Evolutionary conservation across 2,888 invertebrate genomes (phyloP).

Genomic region (Patella pellucida): DNA sequence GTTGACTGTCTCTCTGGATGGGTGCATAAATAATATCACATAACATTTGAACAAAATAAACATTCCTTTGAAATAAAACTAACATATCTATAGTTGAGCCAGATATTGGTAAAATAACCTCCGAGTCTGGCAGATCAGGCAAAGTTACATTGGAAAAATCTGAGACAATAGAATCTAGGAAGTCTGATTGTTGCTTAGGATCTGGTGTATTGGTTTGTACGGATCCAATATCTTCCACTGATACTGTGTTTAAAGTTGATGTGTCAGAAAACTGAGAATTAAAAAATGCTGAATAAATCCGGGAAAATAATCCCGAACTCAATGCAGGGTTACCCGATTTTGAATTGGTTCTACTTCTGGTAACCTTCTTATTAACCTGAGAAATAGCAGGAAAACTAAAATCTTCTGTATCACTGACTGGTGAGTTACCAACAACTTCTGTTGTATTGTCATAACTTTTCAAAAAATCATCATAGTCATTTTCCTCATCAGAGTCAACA

Average conservation of each 20-base stretch:
- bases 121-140: constrained; percentile 20
- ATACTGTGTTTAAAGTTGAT: neutral
- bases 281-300: constrained; percentile 8
- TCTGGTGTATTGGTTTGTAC: neutral
- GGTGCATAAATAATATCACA: constrained; percentile 42
- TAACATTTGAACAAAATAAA: constrained; percentile 46
- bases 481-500: neutral
- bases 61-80: constrained; percentile 53
- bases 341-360: neutral
- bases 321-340: neutral
- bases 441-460: constrained; percentile 4
- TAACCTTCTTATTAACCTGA: neutral
- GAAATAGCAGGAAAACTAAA: constrained; percentile 15
- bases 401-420: constrained; percentile 10
- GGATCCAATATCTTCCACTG: constrained; percentile 13
- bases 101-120: constrained; percentile 48
- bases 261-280: neutral
- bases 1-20: neutral
- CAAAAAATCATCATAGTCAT: neutral
- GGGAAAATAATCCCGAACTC: constrained; percentile 1
- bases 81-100: constrained; percentile 54
- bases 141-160: constrained; percentile 27
- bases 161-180: constrained; percentile 29
- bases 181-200: constrained; percentile 17
- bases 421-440: neutral